Evolutionary conservation across 1,140 invertebrate species (phyloP).

Genomic region (Episyrphus balteatus): DNA sequence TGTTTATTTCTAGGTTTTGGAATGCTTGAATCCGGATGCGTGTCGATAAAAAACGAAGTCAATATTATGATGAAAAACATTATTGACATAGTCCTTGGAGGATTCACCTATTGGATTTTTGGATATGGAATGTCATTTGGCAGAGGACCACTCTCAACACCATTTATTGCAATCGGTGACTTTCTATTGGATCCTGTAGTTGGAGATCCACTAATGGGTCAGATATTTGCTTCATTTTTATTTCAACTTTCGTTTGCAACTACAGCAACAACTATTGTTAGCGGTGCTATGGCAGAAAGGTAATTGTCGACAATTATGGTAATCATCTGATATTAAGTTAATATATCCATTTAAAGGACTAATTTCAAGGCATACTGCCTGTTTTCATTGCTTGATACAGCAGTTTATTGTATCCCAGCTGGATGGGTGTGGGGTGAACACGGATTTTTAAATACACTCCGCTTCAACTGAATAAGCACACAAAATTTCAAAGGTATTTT

Average conservation of each 20-base stretch:
- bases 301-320: constrained; percentile 20
- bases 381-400: constrained; percentile 74
- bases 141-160: constrained; percentile 48
- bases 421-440: constrained; percentile 63
- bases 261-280: constrained; percentile 77
- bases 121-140: constrained; percentile 84
- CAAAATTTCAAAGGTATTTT: too few species aligned
- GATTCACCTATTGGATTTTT: constrained; percentile 76
- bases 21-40: constrained; percentile 77
- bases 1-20: constrained; percentile 65
- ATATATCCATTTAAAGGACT: constrained; percentile 43
- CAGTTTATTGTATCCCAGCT: constrained; percentile 72
- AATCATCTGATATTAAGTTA: not conserved
- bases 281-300: constrained; percentile 73
- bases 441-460: constrained; percentile 65
- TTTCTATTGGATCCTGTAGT: constrained; percentile 51
- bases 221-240: constrained; percentile 62
- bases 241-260: constrained; percentile 79
- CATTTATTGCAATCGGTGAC: constrained; percentile 56
- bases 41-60: constrained; percentile 81
- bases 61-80: constrained; percentile 92
- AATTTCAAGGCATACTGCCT: constrained; percentile 79
- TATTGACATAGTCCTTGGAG: constrained; percentile 80
- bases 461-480: too few species aligned
- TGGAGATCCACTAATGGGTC: constrained; percentile 54